Evolutionary conservation across 2,113 vertebrate genomes (phyloP).

Genomic region (Octodon degus): DNA sequence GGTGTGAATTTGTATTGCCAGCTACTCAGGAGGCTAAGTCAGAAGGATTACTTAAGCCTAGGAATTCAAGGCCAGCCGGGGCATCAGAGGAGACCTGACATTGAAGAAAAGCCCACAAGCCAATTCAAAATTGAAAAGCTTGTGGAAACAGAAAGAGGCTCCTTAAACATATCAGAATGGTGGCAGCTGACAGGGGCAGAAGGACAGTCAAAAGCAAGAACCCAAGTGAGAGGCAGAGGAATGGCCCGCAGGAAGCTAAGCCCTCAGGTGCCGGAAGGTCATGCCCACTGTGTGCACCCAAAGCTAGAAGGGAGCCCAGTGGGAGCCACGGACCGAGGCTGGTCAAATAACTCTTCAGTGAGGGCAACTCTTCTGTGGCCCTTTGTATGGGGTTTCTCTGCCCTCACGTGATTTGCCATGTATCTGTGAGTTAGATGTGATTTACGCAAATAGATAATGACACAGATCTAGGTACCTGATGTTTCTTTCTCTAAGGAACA

Average conservation of each 20-base stretch:
- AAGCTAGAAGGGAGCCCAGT: rapidly evolving
- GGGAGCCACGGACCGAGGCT: rapidly evolving
- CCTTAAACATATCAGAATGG: background rate
- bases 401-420: too few species aligned
- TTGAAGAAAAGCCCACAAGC: background rate
- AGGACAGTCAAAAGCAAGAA: too few species aligned
- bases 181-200: background rate
- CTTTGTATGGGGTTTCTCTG: background rate
- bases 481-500: background rate
- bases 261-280: rapidly evolving
- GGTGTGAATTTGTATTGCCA: background rate
- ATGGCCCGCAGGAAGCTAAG: rapidly evolving
- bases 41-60: background rate
- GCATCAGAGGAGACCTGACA: background rate
- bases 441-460: background rate
- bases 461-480: too few species aligned
- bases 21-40: background rate
- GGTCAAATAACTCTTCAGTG: background rate
- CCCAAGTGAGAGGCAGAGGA: rapidly evolving
- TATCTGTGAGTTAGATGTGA: background rate
- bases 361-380: background rate
- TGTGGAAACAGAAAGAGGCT: background rate
- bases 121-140: background rate
- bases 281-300: rapidly evolving
- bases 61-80: background rate